Base-by-base conservation (phyloP, 2,888 invertebrate species). In the Drosophila suboccidentalis region DNA sequence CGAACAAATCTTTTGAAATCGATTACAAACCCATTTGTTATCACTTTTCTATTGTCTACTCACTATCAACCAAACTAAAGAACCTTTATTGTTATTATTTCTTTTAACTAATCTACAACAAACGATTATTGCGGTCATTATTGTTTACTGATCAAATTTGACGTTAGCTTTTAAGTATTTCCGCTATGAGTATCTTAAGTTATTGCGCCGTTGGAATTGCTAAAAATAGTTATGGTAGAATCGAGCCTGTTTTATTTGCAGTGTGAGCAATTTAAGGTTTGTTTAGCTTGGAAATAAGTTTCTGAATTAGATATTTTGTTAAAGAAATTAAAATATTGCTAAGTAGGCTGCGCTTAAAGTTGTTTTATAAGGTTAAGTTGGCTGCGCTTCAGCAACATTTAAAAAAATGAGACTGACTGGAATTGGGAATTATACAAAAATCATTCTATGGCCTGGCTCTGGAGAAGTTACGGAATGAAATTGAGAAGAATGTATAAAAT, bases 11-110 rank as follows among this genome's bases (percentile, higher is more conserved):
- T n/a, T 19, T 2, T 9, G 3, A 19, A 34, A 13, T 44, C 55
- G 55, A 57, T 57, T 57, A 36, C 15, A 34, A 44, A 57, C 0
- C 34, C 55, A 36, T 44, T 57, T 57, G 3, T 15, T 57, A 34
- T 44, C 55, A 44, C 34, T 19, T 15, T 22, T 19, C 32, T 6
- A 32, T 19, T 55, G 17, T 43, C 19, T 44, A 26, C 26, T 15
- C 8, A 22, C 53, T 22, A 55, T 43, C 29, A 43, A 22, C 5
- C 10, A 8, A 32, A 34, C 22, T 22, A 11, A 19, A 36, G 1
- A 51, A 51, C 51, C n/a, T 29, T 29, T 29, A 11, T 11, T 22
- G 26, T 26, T 9, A 6, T 34, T 26, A 6, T 39, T 4, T 39
- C 3, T 9, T 36, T 4, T 38, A 13, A 38, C 10, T 43, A 43